Base-by-base conservation (phyloP, 2,113 vertebrate species). In the Leptocoma aspasia region DNA sequence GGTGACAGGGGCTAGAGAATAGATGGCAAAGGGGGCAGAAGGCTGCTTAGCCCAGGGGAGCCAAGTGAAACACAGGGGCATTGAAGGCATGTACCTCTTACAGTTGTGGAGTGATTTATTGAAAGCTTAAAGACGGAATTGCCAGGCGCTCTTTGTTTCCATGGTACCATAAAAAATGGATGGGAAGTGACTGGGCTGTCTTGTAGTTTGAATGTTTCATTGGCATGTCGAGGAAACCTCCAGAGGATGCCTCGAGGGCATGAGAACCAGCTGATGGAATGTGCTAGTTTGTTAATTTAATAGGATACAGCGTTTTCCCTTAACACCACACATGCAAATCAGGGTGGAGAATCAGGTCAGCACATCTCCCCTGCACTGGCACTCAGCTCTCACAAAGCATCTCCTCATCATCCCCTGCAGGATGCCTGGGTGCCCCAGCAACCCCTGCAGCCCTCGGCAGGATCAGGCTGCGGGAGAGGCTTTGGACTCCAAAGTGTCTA, bases 111-210 rank as follows among this genome's bases (percentile, higher is more conserved):
- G 78, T 96, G 95, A 97, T 96, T 97, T 96, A 95, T 93, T 90
- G 80, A 44, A 86, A 96, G 88, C 91, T 69, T 68, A 66, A 89
- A 49, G 80, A 78, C 94, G 28, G 87, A 84, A 90, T 92, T 90
- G 94, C 93, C 88, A 47, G 85, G 76, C 65, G 0, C 90, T 86
- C 76, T 95, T 96, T 82, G 95, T 97, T 97, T 97, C 97, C 97
- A 96, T 97, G 96, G 94, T 28, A 95, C 91, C 94, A 95, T 96
- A 90, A 96, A 96, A 97, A 96, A 94, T 95, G 95, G 95, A 96
- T 97, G 96, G 95, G 88, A 96, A 95, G 94, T 94, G 95, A 96
- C 96, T 94, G 87, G 96, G 73, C 82, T 93, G 96, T 93, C 89
- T 95, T 93, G 95, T 95, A 90, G 80, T 30, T 90, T 94, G 89